Evolutionary conservation across 2,113 vertebrate genomes (phyloP).

Genomic region (Nyctereutes procyonoides): DNA sequence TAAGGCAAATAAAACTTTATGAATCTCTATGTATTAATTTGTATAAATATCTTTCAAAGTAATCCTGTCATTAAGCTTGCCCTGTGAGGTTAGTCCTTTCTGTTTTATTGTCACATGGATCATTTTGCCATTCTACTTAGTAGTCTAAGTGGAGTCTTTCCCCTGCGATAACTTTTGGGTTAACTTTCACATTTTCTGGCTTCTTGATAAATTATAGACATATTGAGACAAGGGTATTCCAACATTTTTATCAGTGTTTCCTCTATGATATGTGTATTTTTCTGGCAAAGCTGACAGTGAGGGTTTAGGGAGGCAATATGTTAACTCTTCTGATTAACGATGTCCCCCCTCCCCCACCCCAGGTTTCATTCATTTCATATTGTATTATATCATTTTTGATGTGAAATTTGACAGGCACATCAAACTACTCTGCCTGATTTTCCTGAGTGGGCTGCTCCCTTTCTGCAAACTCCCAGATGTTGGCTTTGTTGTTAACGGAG

Average conservation of each 20-base stretch:
- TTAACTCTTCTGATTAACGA: background rate
- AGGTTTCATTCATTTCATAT: background rate
- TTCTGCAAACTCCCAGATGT: conserved; percentile 24
- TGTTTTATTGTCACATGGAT: background rate
- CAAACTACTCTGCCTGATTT: conserved; percentile 22
- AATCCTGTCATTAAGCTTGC: background rate
- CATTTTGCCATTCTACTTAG: background rate
- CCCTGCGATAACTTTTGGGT: background rate
- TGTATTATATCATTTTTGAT: background rate
- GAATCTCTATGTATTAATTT: background rate
- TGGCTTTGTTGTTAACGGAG: background rate
- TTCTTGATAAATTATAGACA: conserved; percentile 6
- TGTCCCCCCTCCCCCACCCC: background rate
- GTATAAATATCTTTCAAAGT: conserved; percentile 7
- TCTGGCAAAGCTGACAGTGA: background rate
- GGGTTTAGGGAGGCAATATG: background rate
- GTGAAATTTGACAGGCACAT: background rate
- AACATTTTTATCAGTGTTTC: background rate
- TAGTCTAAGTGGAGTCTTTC: background rate
- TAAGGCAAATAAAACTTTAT: background rate
- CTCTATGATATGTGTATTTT: background rate
- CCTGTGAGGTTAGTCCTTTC: background rate
- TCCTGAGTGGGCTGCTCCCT: background rate
- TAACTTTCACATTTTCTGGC: background rate
- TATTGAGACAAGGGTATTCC: background rate